These are phyloP conservation scores for Tapera naevia DNA, from an alignment of 2,797 vertebrate genomes.

Conservation along the genomic window DNA sequence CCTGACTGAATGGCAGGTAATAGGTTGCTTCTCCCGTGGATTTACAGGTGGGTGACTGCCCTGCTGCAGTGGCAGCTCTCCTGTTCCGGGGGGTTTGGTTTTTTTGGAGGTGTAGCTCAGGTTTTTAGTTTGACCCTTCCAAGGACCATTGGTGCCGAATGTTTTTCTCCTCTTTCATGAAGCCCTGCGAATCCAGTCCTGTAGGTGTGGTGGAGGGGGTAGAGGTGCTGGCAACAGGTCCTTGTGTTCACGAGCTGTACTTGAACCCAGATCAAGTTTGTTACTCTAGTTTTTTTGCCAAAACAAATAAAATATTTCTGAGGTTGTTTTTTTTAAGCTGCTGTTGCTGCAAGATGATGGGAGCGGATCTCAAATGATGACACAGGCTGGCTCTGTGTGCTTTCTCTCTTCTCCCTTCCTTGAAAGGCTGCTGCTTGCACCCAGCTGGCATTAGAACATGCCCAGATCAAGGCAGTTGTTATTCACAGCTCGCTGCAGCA, in stretches of 20 bases:
- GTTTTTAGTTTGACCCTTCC: neutral
- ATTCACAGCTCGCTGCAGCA: no score
- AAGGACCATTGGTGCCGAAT: neutral
- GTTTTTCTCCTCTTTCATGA: neutral
- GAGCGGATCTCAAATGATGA: neutral
- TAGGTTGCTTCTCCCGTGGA: neutral
- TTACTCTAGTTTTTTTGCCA: slow-evolving; percentile 69
- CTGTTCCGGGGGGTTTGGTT: neutral
- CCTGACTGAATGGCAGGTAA: neutral
- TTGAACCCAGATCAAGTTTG: slow-evolving; percentile 62
- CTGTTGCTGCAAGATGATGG: neutral
- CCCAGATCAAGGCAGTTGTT: no score
- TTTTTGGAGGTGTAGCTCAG: neutral
- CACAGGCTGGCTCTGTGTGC: accelerated
- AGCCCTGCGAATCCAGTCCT: slow-evolving; percentile 22
- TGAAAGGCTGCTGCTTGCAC: neutral
- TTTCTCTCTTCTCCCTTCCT: neutral
- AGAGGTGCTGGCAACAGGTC: slow-evolving; percentile 53
- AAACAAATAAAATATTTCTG: slow-evolving; percentile 74
- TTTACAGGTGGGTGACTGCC: neutral
- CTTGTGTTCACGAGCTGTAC: slow-evolving; percentile 47
- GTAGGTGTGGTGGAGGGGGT: neutral
- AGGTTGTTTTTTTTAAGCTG: slow-evolving; percentile 22
- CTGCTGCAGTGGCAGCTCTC: neutral
- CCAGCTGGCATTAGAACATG: neutral